Evolutionary conservation across 2,797 vertebrate genomes (phyloP), one percentile per base, ranked within the genome.

Genomic region (Gastrophryne carolinensis): DNA sequence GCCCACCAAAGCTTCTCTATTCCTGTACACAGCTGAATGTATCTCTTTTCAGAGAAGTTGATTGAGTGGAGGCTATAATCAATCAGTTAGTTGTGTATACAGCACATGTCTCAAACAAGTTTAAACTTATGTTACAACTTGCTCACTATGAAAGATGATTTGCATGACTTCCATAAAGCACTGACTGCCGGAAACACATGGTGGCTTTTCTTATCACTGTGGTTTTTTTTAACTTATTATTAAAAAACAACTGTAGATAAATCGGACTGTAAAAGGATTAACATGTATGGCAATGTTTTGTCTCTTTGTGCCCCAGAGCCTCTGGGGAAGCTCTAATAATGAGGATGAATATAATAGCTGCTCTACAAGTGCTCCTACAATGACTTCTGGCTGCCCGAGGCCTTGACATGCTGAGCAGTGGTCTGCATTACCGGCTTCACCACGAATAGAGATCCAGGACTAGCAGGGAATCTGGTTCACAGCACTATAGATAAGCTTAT

Each of bases 401-500:
- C 23, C 26, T 56, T 73, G 21, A 73, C 47, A 52, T 39, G 47
- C 9, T 30, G n/a, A 26, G 49, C 39, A 52, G 21, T 27, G 49
- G 32, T 35, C 39, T 11, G 5, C n/a, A 3, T 44, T 63, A 10
- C 23, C 39, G 26, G 32, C 13, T 58, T 26, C 35, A 47, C 13
- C n/a, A 47, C 13, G 57, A 54, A 34, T 56, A 52, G 24, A 47
- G 21, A 69, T 37, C 34, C 2, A 23, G 49, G 50, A 63, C 60
- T 34, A 56, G 39, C 49, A 52, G 21, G 53, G 44, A 54, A 50
- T 62, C 56, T 37, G 54, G 17, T 23, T 17, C n/a, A 56, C 4
- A 50, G 34, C 12, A 54, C 62, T 58, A 41, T 27, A 58, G 52
- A 39, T 66, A 39, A 49, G 29, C 17, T 58, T 72, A 78, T 66